Evolutionary conservation across 2,797 vertebrate genomes (phyloP).

Genomic region (Fistularia tabacaria): DNA sequence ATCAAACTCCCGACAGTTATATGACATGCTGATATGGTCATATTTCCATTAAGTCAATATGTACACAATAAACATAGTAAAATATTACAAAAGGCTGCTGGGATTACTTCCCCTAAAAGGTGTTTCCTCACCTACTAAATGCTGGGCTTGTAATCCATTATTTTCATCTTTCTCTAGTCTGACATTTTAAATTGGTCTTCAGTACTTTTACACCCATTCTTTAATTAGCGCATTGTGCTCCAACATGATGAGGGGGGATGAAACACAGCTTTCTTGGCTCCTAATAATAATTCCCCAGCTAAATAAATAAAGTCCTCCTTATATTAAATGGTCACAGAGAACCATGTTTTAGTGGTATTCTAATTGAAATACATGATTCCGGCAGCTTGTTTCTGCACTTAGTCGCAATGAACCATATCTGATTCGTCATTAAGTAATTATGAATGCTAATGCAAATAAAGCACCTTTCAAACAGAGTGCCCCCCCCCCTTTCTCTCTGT

Average conservation of each 20-base stretch:
- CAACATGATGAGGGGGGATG: conserved; percentile 23
- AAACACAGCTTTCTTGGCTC: conserved; percentile 20
- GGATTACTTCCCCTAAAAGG: not conserved
- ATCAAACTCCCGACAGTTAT: no score
- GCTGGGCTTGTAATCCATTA: not conserved
- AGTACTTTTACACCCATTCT: conserved; percentile 13
- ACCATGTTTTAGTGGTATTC: conserved; percentile 83
- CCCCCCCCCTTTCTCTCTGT: conserved; percentile 31
- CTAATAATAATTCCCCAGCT: conserved; percentile 76
- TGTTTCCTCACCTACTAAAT: not conserved
- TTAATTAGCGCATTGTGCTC: conserved; percentile 53
- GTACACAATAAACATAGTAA: not conserved
- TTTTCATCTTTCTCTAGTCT: conserved; percentile 29
- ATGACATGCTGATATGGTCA: no score
- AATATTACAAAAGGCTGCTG: not conserved
- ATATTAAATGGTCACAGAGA: conserved; percentile 81
- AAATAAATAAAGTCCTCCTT: conserved; percentile 87
- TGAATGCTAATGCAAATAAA: conserved; percentile 97
- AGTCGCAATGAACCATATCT: conserved; percentile 93
- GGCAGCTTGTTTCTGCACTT: conserved; percentile 88
- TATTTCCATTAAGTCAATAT: not conserved
- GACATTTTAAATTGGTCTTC: conserved; percentile 18
- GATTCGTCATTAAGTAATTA: conserved; percentile 99
- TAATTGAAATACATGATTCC: conserved; percentile 92
- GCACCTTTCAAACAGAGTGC: conserved; percentile 82